Evolutionary conservation across 2,888 invertebrate species (phyloP).

Genomic region (Perdita meconis): DNA sequence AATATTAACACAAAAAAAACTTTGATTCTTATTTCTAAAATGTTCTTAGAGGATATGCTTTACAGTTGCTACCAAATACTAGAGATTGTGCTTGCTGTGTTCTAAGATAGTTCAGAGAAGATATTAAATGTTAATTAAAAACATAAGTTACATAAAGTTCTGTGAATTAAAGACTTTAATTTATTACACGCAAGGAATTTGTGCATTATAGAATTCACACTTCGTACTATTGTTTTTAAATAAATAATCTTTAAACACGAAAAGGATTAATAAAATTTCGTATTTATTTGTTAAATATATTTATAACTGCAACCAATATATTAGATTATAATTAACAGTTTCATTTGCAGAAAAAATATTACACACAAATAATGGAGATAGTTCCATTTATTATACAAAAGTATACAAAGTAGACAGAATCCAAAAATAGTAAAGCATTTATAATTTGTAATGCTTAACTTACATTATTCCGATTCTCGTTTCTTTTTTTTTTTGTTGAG

Average conservation of each 20-base stretch:
- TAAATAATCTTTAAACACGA: slow-evolving; percentile 28
- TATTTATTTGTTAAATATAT: too few species aligned
- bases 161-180: neutral
- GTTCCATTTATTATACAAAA: slow-evolving; percentile 25
- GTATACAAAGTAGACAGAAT: slow-evolving; percentile 15
- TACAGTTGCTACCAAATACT: slow-evolving; percentile 2
- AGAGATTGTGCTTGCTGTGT: neutral
- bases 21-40: slow-evolving; percentile 13
- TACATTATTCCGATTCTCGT: neutral
- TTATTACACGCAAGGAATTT: slow-evolving; percentile 7
- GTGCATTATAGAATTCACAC: slow-evolving; percentile 15
- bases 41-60: slow-evolving; percentile 19
- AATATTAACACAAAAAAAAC: neutral
- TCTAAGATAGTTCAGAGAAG: neutral
- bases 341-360: neutral
- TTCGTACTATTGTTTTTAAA: slow-evolving; percentile 27
- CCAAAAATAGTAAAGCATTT: neutral
- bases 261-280: too few species aligned
- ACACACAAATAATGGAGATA: neutral
- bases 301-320: too few species aligned
- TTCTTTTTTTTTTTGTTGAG: slow-evolving; percentile 1
- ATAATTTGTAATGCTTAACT: neutral
- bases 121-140: neutral
- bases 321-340: neutral
- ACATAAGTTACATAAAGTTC: neutral